Percentiles rank a stretch among this genome's conserved stretches.
Conservation (phyloP, 2,888 invertebrate genomes). For the Eustalomyia histrio region DNA sequence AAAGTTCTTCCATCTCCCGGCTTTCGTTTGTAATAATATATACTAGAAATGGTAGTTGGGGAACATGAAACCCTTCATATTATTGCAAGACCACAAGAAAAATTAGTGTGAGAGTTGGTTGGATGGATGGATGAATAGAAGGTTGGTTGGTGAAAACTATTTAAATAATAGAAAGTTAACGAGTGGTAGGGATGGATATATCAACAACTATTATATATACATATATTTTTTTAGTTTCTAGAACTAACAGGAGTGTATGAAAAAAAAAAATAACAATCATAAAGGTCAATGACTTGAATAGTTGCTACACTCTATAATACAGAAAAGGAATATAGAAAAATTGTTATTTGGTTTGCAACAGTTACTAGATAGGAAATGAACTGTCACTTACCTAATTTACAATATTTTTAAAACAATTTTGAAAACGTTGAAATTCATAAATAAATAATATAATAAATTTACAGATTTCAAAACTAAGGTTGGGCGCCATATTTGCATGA, state of each 20-base stretch:
- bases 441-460: too few species aligned
- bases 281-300: conserved; percentile 50
- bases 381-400: too few species aligned
- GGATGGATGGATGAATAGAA: conserved; percentile 3
- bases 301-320: background rate
- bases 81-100: conserved; percentile 50
- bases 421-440: too few species aligned
- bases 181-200: conserved; percentile 31
- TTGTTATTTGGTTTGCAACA: background rate
- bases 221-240: conserved; percentile 13
- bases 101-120: conserved; percentile 43
- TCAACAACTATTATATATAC: conserved; percentile 26
- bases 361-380: background rate
- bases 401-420: too few species aligned
- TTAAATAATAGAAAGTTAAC: conserved; percentile 39
- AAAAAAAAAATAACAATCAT: conserved; percentile 27
- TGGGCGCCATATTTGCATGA: too few species aligned
- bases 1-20: conserved; percentile 31
- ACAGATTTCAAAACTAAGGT: too few species aligned
- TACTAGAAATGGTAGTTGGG: background rate
- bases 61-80: conserved; percentile 51
- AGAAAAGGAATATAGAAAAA: background rate
- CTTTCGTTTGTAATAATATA: conserved; percentile 18
- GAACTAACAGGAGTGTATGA: background rate
- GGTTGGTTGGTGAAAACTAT: conserved; percentile 18